phyloP scores from a whole-genome alignment of 1,140 invertebrate genomes.

The Danaus plexippus region DNA sequence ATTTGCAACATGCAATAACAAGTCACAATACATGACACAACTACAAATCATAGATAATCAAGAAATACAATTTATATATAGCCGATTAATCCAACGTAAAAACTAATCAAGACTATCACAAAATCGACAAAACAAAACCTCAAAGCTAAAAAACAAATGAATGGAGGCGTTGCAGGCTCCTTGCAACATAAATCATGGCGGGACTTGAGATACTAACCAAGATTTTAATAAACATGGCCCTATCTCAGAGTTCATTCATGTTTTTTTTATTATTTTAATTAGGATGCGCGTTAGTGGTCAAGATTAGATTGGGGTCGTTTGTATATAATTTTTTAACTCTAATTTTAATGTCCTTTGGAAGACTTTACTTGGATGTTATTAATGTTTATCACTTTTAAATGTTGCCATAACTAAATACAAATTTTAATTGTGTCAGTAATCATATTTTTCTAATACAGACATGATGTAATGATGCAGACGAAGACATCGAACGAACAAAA shows the following conservation, averaged over 20 bases:
- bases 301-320: slow-evolving; percentile 4
- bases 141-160: slow-evolving; percentile 61
- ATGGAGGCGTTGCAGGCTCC: slow-evolving; percentile 48
- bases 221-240: slow-evolving; percentile 65
- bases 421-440: no score
- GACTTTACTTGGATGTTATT: no score
- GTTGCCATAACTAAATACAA: no score
- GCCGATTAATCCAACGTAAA: slow-evolving; percentile 38
- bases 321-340: slow-evolving; percentile 13
- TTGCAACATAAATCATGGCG: slow-evolving; percentile 54
- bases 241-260: slow-evolving; percentile 58
- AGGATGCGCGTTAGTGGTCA: slow-evolving; percentile 36
- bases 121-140: slow-evolving; percentile 47
- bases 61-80: slow-evolving; percentile 10
- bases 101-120: slow-evolving; percentile 63
- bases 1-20: no score
- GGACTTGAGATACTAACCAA: slow-evolving; percentile 37
- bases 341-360: not conserved
- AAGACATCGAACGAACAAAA: no score
- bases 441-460: no score
- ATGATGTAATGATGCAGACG: no score
- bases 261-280: slow-evolving; percentile 64
- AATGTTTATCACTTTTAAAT: no score
- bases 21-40: not conserved
- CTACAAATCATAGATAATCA: slow-evolving; percentile 10